Percentiles rank a stretch among this genome's conserved stretches.
These are phyloP conservation scores for Phrynocephalus vlangalii DNA, from an alignment of 2,797 vertebrate species.

Conservation along the genomic window DNA sequence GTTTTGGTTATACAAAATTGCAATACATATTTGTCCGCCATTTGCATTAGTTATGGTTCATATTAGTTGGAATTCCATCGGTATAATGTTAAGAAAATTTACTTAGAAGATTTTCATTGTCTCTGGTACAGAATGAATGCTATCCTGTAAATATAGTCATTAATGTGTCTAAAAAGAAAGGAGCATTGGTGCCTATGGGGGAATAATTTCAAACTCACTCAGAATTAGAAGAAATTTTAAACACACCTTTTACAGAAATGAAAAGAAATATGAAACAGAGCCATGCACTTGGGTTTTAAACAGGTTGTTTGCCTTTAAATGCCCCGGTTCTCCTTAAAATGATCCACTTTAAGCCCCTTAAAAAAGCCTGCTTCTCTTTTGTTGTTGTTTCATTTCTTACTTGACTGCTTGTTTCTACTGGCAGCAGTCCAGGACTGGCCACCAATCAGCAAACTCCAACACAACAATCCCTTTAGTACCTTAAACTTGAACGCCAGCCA, in stretches of 20 bases:
- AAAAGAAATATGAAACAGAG: neutral
- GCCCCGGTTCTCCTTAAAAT: constrained; percentile 58
- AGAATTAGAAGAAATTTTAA: neutral
- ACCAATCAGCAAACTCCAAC: constrained; percentile 72
- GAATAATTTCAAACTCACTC: neutral
- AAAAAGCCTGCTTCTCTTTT: constrained; percentile 46
- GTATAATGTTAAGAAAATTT: neutral
- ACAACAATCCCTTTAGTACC: constrained; percentile 72
- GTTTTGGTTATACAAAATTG: neutral
- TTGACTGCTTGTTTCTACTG: constrained; percentile 67
- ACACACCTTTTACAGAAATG: neutral
- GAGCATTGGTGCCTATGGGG: neutral
- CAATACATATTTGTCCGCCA: neutral
- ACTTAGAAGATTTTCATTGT: neutral
- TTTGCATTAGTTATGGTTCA: neutral
- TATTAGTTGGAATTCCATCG: neutral
- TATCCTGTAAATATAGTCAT: neutral
- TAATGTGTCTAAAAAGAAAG: neutral
- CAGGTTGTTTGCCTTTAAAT: neutral
- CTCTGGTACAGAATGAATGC: neutral
- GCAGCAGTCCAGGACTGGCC: constrained; percentile 58
- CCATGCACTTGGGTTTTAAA: neutral
- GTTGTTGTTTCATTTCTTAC: constrained; percentile 66
- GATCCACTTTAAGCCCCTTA: constrained; percentile 61
- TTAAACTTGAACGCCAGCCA: constrained; percentile 73